Evolutionary conservation across 2,797 vertebrate genomes (phyloP), one percentile per base, ranked within the genome.

Genomic region (Syngnathus rostellatus): DNA sequence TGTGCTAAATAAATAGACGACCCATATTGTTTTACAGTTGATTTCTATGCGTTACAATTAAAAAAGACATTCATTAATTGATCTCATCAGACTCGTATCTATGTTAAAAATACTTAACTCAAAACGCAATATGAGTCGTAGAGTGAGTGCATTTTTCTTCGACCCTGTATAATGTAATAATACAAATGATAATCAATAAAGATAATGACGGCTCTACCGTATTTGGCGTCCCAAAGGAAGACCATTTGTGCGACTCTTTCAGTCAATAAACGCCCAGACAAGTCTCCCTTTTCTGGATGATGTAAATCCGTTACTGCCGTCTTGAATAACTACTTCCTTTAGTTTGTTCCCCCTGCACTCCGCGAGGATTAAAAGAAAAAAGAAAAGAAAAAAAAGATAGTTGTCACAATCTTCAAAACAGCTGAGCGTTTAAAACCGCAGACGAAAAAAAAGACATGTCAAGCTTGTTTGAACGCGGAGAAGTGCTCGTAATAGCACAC

Each of bases 141-240:
- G 45, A 14, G 12, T 46, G 46, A 48, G 16, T 48, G 6, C 16
- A 17, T 57, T 25, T 57, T 57, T 55, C 16, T 55, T 55, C 2
- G 19, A 59, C 38, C 57, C 55, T 11, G 2, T 31, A 25, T 12
- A 40, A 43, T 45, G 4, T 16, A 8, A 63, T 48, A 17, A 31
- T 8, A 31, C 1, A 43, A 25, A 63, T 16, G 31, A 45, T 48
- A 48, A 63, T 50, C n/a, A 48, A 53, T 65, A 21, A 40, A 54
- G 21, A 38, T 37, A 21, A 17, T 10, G 40, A 43, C 0, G 6
- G 8, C 45, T 75, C 69, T 92, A 92, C 91, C 91, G 91, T 92
- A 92, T 89, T 92, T 92, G 5, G 91, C 84, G 88, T 92, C 91
- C 91, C 91, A 92, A 74, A 91, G 90, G 83, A 91, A 92, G 81